These are phyloP conservation scores for Eulacestoma nigropectus DNA, from an alignment of 2,113 vertebrate genomes.

Conservation along the genomic window DNA sequence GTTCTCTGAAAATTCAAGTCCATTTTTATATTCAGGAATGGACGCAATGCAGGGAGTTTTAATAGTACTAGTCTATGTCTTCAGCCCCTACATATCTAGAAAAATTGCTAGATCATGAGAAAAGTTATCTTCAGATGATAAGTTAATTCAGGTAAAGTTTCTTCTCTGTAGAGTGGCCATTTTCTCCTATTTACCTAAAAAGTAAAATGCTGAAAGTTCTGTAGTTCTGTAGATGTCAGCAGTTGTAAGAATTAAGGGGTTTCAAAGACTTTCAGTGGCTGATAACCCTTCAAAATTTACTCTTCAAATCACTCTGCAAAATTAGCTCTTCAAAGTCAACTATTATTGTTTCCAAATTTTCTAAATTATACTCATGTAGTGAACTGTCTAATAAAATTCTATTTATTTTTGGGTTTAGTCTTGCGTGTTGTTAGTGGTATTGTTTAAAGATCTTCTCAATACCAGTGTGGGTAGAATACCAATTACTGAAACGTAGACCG, in stretches of 20 bases:
- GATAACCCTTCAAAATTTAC: background rate
- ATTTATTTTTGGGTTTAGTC: background rate
- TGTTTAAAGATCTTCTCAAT: background rate
- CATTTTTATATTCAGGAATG: background rate
- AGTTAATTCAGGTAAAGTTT: background rate
- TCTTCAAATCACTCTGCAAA: background rate
- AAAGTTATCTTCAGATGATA: background rate
- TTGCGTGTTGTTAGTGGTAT: background rate
- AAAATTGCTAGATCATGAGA: background rate
- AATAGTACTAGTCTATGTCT: background rate
- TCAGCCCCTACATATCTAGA: rapidly evolving
- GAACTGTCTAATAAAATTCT: background rate
- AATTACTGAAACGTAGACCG: background rate
- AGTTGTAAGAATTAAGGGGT: background rate
- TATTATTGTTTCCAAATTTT: background rate
- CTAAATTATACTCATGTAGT: background rate
- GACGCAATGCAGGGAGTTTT: background rate
- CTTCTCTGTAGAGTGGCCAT: background rate
- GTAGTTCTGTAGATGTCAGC: background rate
- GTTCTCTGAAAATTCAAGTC: background rate
- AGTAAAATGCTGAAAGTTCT: background rate
- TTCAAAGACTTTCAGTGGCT: background rate
- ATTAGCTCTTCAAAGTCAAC: background rate
- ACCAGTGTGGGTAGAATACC: background rate
- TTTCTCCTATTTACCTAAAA: background rate